A percentile compares a stretch with the other conserved stretches of the same genome.
These are phyloP conservation scores for Rhinoderma darwinii DNA, from an alignment of 2,113 vertebrate genomes.

Conservation along the genomic window DNA sequence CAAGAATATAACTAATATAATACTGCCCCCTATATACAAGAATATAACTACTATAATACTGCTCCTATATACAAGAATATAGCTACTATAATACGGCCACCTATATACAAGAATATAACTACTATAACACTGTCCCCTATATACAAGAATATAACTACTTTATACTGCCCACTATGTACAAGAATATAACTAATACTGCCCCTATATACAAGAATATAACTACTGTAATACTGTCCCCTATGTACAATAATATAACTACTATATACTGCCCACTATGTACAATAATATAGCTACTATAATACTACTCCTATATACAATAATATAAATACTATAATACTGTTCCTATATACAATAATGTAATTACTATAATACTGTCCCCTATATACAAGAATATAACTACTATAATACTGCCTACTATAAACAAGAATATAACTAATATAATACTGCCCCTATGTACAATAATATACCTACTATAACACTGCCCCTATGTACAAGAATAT, in stretches of 20 bases:
- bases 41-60: too few relatives aligned
- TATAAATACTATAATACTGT: neutral
- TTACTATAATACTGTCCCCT: too few relatives aligned
- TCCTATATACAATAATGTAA: neutral
- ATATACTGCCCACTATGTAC: too few relatives aligned
- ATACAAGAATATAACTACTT: neutral
- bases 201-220: too few relatives aligned
- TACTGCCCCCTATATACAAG: too few relatives aligned
- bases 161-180: neutral
- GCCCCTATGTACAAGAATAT: neutral
- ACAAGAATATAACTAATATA: neutral
- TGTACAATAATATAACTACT: too few relatives aligned
- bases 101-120: neutral
- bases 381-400: neutral
- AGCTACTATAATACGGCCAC: neutral
- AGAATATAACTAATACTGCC: neutral
- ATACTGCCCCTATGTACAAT: neutral
- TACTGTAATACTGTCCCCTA: neutral
- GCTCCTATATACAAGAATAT: neutral
- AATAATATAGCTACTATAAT: too few relatives aligned
- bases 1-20: conserved; percentile 4
- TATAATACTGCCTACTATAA: neutral
- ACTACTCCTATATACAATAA: too few relatives aligned
- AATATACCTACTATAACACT: neutral
- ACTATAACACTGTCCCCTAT: neutral